Base-by-base conservation (phyloP, 1,140 invertebrate genomes). In the Pararge aegeria region DNA sequence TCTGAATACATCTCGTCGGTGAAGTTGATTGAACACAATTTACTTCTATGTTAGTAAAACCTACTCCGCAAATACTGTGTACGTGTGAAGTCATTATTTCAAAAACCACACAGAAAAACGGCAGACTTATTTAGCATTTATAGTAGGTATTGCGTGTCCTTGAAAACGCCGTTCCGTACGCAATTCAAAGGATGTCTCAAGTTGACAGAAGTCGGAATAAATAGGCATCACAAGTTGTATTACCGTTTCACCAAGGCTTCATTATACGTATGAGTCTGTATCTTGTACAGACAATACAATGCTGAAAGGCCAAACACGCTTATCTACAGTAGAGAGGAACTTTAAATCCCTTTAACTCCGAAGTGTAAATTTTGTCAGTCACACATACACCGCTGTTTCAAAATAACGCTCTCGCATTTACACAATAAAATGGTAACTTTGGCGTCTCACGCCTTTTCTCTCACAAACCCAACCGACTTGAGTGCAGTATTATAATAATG, bases 401-500 rank as follows among this genome's bases (percentile, higher is more conserved):
- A 63, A 62, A 61, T 64, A 68, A 63, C 56, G 37, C 40, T 44
- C 40, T 63, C 53, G 50, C 58, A 55, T 59, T 59, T 48, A 42
- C 49, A 59, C 67, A 53, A 56, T 60, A 62, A 65, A 69, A 65
- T 61, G 58, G 55, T 64, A 64, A 70, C 38, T 67, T 66, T 64
- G 61, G 58, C 58, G 49, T 58, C 62, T 64, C 62, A 46, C 51
- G 60, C 58, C 49, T 68, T 65, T 69, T 46, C 59, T 64, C 55
- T 58, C 51, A 38, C 57, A 42, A 61, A 53, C 37, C 29, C 30
- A 57, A 46, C 53, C 46, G 59, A 70, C 64, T 68, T 68, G 42
- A 75, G 55, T 66, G 65, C 60, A 63, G 64, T 60, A 64, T 70
- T 63, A 70, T 57, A 66, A 73, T 70, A 75, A 73, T 70, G 61